Conservation (phyloP, 1,140 invertebrate species). For the Caenorhabditis inopinata region DNA sequence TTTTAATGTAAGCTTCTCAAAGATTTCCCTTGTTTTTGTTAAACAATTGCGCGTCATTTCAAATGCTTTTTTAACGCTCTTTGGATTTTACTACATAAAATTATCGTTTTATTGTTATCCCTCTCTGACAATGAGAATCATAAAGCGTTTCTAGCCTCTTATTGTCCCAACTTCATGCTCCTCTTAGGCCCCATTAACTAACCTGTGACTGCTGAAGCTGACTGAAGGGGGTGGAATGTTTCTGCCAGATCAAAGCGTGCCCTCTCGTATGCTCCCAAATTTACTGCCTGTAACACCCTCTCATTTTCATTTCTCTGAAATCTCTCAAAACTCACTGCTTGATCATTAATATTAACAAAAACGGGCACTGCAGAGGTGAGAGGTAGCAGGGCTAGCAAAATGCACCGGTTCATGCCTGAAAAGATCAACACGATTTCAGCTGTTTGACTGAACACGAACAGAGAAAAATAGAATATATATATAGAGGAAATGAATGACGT, state of each 20-base stretch:
- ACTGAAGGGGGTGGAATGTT: slow-evolving; percentile 38
- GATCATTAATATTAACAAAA: slow-evolving; percentile 7
- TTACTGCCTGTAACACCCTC: not conserved
- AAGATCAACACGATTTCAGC: not conserved
- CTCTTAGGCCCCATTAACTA: not conserved
- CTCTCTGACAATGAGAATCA: no score
- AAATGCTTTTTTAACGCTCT: no score
- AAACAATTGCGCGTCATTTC: no score
- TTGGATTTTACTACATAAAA: no score
- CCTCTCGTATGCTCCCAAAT: slow-evolving; percentile 37
- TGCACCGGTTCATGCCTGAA: slow-evolving; percentile 7
- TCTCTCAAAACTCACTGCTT: not conserved
- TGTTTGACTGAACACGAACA: no score
- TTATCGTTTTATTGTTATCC: no score
- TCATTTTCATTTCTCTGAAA: not conserved
- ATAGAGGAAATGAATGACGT: not conserved
- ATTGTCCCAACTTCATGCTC: no score
- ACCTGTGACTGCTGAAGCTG: slow-evolving; percentile 27
- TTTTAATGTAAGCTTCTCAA: not conserved
- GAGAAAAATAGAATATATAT: not conserved
- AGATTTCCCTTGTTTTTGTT: no score
- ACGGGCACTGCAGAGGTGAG: not conserved
- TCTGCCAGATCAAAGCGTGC: slow-evolving; percentile 40
- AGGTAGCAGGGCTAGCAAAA: not conserved
- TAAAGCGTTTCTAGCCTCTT: no score